Conservation (phyloP, 2,113 vertebrate species). For the Psophia crepitans region DNA sequence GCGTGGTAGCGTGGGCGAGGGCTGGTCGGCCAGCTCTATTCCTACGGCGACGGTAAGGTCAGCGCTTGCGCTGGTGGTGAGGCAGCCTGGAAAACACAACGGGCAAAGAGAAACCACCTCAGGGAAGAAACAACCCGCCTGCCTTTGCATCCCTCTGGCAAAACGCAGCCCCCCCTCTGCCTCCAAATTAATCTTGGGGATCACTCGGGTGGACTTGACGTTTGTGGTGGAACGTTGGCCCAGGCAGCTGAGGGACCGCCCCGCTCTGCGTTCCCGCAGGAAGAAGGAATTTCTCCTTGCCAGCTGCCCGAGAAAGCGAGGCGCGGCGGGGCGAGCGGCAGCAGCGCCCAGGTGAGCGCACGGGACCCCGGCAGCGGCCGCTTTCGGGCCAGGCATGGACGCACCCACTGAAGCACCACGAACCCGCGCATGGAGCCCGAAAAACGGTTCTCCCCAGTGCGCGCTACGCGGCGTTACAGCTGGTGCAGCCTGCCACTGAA, state of each 20-base stretch:
- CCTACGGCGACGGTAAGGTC: conserved; percentile 53
- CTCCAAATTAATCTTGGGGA: too few species aligned
- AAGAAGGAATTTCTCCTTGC: neutral
- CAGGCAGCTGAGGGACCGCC: neutral
- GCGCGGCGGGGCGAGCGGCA: fast-evolving
- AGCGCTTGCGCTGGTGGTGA: conserved; percentile 75
- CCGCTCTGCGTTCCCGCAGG: fast-evolving
- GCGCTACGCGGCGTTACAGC: fast-evolving
- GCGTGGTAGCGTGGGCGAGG: conserved; percentile 70
- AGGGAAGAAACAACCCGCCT: neutral
- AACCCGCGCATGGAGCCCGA: fast-evolving
- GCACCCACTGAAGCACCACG: neutral
- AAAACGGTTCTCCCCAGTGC: neutral
- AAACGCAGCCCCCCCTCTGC: neutral
- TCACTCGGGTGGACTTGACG: neutral
- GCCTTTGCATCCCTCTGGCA: too few species aligned
- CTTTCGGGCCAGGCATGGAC: neutral
- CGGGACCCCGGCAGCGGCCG: too few species aligned
- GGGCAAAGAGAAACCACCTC: neutral
- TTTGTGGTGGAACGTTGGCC: neutral
- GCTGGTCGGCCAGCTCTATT: conserved; percentile 64
- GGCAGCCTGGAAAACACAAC: conserved; percentile 76
- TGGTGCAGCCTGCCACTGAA: neutral
- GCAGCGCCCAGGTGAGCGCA: fast-evolving
- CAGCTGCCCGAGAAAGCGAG: too few species aligned